A percentile compares a stretch with the other conserved stretches of the same genome.
phyloP scores from a whole-genome alignment of 2,797 vertebrate species.

The Takifugu rubripes region DNA sequence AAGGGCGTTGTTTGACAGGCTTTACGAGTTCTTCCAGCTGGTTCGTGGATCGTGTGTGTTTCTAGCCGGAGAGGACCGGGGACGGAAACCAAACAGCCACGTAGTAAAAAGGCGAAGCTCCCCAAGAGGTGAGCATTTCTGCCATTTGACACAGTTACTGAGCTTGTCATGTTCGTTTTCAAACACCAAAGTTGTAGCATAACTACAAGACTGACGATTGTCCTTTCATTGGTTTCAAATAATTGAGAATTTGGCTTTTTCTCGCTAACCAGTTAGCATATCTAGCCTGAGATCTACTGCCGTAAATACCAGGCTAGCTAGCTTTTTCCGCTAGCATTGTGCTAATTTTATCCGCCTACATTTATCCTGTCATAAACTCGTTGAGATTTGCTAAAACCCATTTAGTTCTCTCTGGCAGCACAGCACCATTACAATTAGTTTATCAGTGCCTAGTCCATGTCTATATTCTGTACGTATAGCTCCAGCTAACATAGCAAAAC shows the following conservation, averaged over 20 bases:
- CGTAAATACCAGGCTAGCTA: constrained; percentile 37
- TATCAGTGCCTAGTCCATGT: background rate
- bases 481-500: constrained; percentile 6
- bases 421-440: background rate
- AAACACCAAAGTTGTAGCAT: background rate
- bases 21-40: background rate
- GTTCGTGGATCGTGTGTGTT: constrained; percentile 34
- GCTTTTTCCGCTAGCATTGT: constrained; percentile 26
- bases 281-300: constrained; percentile 52
- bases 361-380: background rate
- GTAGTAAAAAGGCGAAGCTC: constrained; percentile 73
- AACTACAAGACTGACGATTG: background rate
- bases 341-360: constrained; percentile 4
- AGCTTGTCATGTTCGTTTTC: constrained; percentile 44
- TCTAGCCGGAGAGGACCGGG: constrained; percentile 57
- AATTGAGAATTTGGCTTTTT: constrained; percentile 12
- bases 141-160: constrained; percentile 21
- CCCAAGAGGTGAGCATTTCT: constrained; percentile 61
- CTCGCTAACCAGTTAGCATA: constrained; percentile 41
- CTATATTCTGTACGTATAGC: background rate
- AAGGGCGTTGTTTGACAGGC: background rate
- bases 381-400: background rate
- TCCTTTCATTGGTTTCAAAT: constrained; percentile 1
- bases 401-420: background rate
- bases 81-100: constrained; percentile 79